A percentile compares a stretch with the other conserved stretches of the same genome.
These are phyloP conservation scores for Actias luna DNA, from an alignment of 2,888 invertebrate species.

Conservation along the genomic window DNA sequence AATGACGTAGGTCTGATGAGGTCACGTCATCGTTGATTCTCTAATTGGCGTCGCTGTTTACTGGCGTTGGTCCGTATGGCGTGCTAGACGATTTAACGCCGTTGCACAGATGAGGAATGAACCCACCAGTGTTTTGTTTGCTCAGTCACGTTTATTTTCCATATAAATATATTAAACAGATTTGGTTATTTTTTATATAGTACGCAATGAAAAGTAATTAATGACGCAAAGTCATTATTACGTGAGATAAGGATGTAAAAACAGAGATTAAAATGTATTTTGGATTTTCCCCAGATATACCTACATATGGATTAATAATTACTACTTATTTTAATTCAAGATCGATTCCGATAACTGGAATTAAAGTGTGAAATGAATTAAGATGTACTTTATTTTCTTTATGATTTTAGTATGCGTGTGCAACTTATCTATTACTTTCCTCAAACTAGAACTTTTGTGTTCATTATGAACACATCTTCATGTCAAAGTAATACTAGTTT, in stretches of 20 bases:
- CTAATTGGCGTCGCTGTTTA: slow-evolving; percentile 68
- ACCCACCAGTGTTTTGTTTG: slow-evolving; percentile 49
- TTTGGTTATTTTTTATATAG: background rate
- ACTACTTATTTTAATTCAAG: background rate
- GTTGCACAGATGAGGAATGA: slow-evolving; percentile 39
- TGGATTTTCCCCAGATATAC: slow-evolving; percentile 4
- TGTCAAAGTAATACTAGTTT: background rate
- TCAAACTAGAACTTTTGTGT: background rate
- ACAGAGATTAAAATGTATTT: background rate
- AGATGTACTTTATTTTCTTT: background rate
- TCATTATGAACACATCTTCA: background rate
- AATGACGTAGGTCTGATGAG: slow-evolving; percentile 43
- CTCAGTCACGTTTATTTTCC: slow-evolving; percentile 14
- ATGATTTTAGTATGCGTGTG: background rate
- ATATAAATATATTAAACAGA: background rate
- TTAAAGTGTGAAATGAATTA: background rate
- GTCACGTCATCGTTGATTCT: slow-evolving; percentile 49
- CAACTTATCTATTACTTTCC: background rate
- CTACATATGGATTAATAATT: background rate
- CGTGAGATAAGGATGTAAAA: background rate
- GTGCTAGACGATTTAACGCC: slow-evolving; percentile 33
- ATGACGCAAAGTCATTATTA: background rate
- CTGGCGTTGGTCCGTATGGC: slow-evolving; percentile 54
- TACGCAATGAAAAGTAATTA: background rate
- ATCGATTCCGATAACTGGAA: background rate